Evolutionary conservation across 2,797 vertebrate species (phyloP), one percentile per base, ranked within the genome.

Genomic region (Enteromius trimaculatus): DNA sequence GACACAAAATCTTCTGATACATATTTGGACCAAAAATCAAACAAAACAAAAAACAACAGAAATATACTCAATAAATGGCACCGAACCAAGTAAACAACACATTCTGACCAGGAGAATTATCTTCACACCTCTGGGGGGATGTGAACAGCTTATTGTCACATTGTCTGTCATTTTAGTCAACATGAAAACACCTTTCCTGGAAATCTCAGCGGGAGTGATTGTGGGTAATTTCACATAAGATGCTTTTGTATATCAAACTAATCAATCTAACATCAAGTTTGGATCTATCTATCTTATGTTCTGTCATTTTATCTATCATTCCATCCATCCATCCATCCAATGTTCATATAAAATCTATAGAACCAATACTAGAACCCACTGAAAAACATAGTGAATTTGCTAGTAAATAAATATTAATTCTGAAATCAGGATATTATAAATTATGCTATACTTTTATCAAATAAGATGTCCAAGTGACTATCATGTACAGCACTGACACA

Each of bases 91-190:
- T n/a, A 77, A 77, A 58, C 55, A 82, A 77, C 75, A 70, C 66
- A 62, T 77, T 14, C 23, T 53, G 49, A 69, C 16, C 81, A 69
- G 51, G 26, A 81, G 19, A 37, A 74, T 82, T 75, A 66, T 82
- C 60, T 78, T 83, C 39, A 83, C 82, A 78, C 82, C 75, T 77
- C 65, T 71, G 39, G 10, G n/a, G 29, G 21, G 29, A 83, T 83
- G 53, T 37, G 55, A 71, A 83, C 26, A 51, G 53, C 65, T 47
- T 70, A 70, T 76, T 83, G 81, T 77, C 74, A 70, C 42, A 70
- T 47, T 70, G 64, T 34, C 49, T 77, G 39, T 77, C 74, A 60
- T 49, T 77, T 58, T 4, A 78, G 53, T 58, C 75, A 70, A 62
- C 51, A 69, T 69, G 21, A 78, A 70, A 83, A 70, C 37, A 39